Base-by-base conservation (phyloP, 2,888 invertebrate genomes). In the Myopa tessellatipennis region DNA sequence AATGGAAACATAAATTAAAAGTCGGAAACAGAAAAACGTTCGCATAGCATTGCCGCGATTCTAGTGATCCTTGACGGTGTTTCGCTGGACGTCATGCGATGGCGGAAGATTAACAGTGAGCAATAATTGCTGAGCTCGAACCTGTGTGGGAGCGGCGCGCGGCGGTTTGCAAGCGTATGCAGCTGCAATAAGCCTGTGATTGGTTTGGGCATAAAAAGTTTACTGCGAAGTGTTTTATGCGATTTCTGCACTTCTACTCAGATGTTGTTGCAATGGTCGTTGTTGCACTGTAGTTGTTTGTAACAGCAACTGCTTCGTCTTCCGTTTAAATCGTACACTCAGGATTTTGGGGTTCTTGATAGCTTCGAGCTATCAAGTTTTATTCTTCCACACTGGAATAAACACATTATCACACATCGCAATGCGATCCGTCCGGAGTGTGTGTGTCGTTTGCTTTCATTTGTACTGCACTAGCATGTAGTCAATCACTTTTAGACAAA, bases 1-100 rank as follows among this genome's bases (percentile, higher is more conserved):
- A 87, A 88, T 86, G 85, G 88, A 88, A 88, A 88, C 88, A 88
- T 88, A 88, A 88, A 88, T 88, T 88, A 88, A 88, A 87, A 86
- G 87, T 87, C 88, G 84, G 84, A 85, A 86, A 81, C 82, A 83
- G 83, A 82, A 83, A 81, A 77, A 81, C 77, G 77, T 81, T 70
- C 76, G 26, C 67, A 16, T 50, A 10, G 55, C 14, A 26, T n/a
- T 38, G 67, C 74, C n/a, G 63, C 40, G 38, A 40, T 45, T 61
- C 45, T 16, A 63, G 52, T 68, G 45, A 38, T 72, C 67, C 38
- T 74, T 38, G 73, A 45, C 72, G 69, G n/a, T 61, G 71, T 63
- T 70, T 76, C 69, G 69, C 77, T 74, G 75, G 45, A 65, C 36
- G 67, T 72, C 78, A 79, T 70, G 73, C 78, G 73, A 78, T 79